Percentiles rank a stretch among this genome's conserved stretches.
These are phyloP conservation scores for Drosophila tropicalis DNA, from an alignment of 1,140 invertebrate species.

Conservation along the genomic window DNA sequence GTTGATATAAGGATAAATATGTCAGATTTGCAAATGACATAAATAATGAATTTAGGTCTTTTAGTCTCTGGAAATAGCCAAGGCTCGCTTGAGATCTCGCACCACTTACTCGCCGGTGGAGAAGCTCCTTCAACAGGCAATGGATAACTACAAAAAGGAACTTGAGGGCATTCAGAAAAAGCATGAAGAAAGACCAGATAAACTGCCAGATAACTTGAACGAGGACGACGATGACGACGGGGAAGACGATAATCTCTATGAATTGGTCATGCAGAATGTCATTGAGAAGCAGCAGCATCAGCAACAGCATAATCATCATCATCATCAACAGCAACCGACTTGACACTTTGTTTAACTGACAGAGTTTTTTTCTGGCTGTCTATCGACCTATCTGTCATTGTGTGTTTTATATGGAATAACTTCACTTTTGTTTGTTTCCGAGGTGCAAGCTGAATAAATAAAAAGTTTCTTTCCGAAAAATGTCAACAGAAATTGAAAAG, in stretches of 20 bases:
- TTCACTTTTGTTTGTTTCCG: constrained; percentile 21
- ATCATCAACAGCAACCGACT: constrained; percentile 35
- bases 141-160: constrained; percentile 72
- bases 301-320: constrained; percentile 1
- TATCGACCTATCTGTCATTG: background rate
- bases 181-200: background rate
- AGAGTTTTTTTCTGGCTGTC: constrained; percentile 1
- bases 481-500: constrained; percentile 12
- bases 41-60: background rate
- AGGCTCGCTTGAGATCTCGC: constrained; percentile 76
- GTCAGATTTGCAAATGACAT: background rate
- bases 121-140: constrained; percentile 66
- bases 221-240: constrained; percentile 14
- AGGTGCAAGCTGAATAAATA: constrained; percentile 71
- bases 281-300: constrained; percentile 41
- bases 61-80: constrained; percentile 77
- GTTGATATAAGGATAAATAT: constrained; percentile 28
- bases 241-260: constrained; percentile 49
- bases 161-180: constrained; percentile 37
- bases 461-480: constrained; percentile 33
- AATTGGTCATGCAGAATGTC: constrained; percentile 66
- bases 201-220: background rate
- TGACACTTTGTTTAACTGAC: constrained; percentile 6
- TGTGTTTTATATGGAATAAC: constrained; percentile 39
- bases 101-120: constrained; percentile 78